Base-by-base conservation (phyloP, 2,888 invertebrate species). In the Epirrhoe alternata region DNA sequence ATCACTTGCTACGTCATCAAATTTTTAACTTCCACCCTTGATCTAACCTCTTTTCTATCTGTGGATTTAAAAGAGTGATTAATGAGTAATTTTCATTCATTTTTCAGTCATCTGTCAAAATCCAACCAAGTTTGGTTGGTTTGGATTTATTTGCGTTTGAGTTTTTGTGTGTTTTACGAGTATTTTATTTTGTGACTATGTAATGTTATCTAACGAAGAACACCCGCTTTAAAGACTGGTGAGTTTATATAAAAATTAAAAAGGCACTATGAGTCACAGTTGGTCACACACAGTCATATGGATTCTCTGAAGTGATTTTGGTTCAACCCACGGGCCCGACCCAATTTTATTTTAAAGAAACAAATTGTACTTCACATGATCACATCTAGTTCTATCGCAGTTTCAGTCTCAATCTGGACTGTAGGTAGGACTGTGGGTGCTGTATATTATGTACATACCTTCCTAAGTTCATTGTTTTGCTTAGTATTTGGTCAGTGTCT, bases 251-350 rank as follows among this genome's bases (percentile, higher is more conserved):
- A 38, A 47, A 42, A n/a, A n/a, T n/a, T 42, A 12, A 12, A 42
- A 42, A 42, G 10, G 3, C 8, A 38, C 8, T 38, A 38, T 38
- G 38, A 38, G 38, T 42, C 38, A 42, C 38, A 12, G 3, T 12
- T 4, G 1, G 2, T 10, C 12, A 38, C 10, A 42, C 4, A 47
- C 5, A 2, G n/a, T 5, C 45, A 0, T 14, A 53, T 5, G 5
- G 6, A 50, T 61, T 58, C 58, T 57, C 57, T 30, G 24, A 17
- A 57, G 56, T 50, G 35, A 35, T 14, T 30, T 59, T 14, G 12
- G 17, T 51, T 1, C 71, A 72, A 73, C 74, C 76, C 76, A 74
- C 74, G 74, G 72, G 56, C 66, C 66, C 74, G 79, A 79, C 79
- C 80, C 74, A 74, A 76, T 77, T 79, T 69, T 49, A 12, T 42